These are phyloP conservation scores for Hypsibius dujardini DNA, from an alignment of 1,140 invertebrate genomes.

Conservation along the genomic window DNA sequence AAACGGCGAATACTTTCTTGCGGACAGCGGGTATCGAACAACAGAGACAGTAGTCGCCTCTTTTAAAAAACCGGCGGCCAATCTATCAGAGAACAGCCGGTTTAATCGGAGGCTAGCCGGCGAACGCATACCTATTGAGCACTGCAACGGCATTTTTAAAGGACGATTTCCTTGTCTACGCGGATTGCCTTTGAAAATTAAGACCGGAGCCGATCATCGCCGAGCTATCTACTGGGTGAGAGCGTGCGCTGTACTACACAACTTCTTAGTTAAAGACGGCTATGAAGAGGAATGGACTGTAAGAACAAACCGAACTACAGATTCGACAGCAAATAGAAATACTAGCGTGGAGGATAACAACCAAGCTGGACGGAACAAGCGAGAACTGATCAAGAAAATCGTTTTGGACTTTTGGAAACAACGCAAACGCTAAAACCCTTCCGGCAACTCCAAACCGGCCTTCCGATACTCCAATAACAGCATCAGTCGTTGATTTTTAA, in stretches of 20 bases:
- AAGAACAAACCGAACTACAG: not conserved
- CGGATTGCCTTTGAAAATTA: not conserved
- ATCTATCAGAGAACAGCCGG: not conserved
- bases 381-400: not conserved
- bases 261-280: not conserved
- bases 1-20: not conserved
- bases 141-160: not conserved
- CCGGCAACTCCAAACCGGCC: not conserved
- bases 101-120: not conserved
- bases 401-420: not conserved
- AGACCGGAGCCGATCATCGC: not conserved
- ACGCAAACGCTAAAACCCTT: not conserved
- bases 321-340: not conserved
- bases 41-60: not conserved
- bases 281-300: not conserved
- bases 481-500: not conserved
- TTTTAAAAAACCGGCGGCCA: not conserved
- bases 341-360: too few relatives aligned
- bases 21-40: not conserved
- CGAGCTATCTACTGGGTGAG: not conserved
- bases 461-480: not conserved
- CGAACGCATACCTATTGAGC: not conserved
- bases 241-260: not conserved
- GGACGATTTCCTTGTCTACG: not conserved
- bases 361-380: not conserved